Percentiles rank a stretch among this genome's conserved stretches.
Conservation (phyloP, 2,113 vertebrate genomes). For the Helogale parvula region DNA sequence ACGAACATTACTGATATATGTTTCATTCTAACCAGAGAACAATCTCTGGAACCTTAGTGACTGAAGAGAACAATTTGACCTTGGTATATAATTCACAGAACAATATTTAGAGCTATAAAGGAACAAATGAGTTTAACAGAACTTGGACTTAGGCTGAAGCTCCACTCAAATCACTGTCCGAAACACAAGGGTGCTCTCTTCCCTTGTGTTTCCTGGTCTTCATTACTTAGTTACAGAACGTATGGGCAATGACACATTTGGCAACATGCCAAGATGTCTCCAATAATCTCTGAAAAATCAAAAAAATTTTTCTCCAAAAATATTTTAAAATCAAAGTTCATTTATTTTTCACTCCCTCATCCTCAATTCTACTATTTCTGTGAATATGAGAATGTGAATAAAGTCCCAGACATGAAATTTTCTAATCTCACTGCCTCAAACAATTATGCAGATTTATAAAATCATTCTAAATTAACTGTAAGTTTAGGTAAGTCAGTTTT, state of each 20-base stretch:
- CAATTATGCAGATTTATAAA: neutral
- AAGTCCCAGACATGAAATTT: neutral
- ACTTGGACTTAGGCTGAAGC: neutral
- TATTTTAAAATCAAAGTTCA: slow-evolving; percentile 36
- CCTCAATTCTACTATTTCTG: neutral
- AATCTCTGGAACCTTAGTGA: neutral
- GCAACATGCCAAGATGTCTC: neutral
- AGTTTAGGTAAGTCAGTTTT: neutral
- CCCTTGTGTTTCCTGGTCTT: neutral
- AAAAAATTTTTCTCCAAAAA: neutral
- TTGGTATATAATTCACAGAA: neutral
- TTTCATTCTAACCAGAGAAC: neutral
- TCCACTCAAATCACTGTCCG: neutral
- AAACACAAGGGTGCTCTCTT: neutral
- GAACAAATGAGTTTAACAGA: neutral
- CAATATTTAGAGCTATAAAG: neutral
- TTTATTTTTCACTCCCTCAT: neutral
- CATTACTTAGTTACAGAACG: neutral
- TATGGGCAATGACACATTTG: neutral
- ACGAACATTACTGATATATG: neutral
- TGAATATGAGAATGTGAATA: neutral
- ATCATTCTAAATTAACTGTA: neutral
- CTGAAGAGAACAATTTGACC: neutral
- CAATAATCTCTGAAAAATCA: neutral
- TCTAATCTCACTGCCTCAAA: neutral